Evolutionary conservation across 1,140 invertebrate species (phyloP).

Genomic region (Drosophila lacteicornis): DNA sequence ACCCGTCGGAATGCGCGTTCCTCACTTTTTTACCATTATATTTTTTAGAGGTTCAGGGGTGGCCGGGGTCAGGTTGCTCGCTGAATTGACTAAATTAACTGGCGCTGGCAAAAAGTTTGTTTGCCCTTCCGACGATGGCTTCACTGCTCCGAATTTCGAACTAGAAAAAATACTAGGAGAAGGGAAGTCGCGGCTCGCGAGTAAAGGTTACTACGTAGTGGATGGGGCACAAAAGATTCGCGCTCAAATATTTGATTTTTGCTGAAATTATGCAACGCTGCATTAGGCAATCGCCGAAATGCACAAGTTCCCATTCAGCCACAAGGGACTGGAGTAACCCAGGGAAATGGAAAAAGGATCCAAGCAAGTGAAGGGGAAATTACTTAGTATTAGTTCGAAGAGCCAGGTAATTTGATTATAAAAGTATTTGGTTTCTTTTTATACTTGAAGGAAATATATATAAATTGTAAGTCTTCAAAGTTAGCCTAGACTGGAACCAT

Average conservation of each 20-base stretch:
- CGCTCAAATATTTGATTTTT: slow-evolving; percentile 78
- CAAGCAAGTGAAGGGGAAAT: background rate
- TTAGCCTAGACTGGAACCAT: background rate
- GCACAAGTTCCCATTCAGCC: slow-evolving; percentile 57
- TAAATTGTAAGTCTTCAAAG: too few relatives aligned
- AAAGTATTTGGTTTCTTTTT: background rate
- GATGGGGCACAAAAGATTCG: slow-evolving; percentile 76
- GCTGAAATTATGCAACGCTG: slow-evolving; percentile 77
- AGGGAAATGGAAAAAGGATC: slow-evolving; percentile 1
- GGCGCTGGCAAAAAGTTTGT: slow-evolving; percentile 70
- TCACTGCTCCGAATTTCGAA: slow-evolving; percentile 35
- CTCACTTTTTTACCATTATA: slow-evolving; percentile 4
- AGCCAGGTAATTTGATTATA: slow-evolving; percentile 1
- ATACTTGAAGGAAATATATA: background rate
- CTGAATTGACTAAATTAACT: slow-evolving; percentile 82
- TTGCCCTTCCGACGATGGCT: slow-evolving; percentile 70
- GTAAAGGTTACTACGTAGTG: slow-evolving; percentile 35
- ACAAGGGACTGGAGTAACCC: slow-evolving; percentile 3
- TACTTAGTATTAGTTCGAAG: background rate
- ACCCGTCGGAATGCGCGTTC: slow-evolving; percentile 43
- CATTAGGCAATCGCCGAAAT: slow-evolving; percentile 73
- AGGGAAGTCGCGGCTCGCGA: background rate
- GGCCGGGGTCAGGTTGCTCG: slow-evolving; percentile 6
- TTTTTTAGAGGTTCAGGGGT: background rate
- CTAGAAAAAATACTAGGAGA: slow-evolving; percentile 1